A percentile compares a stretch with the other conserved stretches of the same genome.
These are phyloP conservation scores for Brachirus orientalis DNA, from an alignment of 2,113 vertebrate species.

Conservation along the genomic window DNA sequence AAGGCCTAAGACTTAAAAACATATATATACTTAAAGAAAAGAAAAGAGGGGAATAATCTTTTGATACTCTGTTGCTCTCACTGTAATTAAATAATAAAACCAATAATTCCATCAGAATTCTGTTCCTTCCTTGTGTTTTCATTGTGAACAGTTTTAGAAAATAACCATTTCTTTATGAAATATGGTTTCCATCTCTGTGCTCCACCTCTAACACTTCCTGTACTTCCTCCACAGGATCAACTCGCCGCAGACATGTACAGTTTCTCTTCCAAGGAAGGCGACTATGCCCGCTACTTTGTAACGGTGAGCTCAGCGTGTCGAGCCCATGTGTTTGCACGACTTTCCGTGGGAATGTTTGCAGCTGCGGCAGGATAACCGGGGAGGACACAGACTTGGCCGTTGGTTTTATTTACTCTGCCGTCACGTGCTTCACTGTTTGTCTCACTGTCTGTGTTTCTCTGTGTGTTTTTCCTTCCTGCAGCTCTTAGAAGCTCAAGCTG, in stretches of 20 bases:
- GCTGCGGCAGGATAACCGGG: slow-evolving; percentile 49
- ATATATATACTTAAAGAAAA: too few relatives aligned
- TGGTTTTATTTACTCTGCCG: slow-evolving; percentile 44
- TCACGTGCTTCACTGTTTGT: slow-evolving; percentile 36
- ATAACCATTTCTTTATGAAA: too few relatives aligned
- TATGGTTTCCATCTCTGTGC: too few relatives aligned
- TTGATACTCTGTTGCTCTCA: too few relatives aligned
- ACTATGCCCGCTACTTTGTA: slow-evolving; percentile 91
- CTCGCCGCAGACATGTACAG: slow-evolving; percentile 98
- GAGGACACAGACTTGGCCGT: slow-evolving; percentile 29
- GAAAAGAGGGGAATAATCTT: too few relatives aligned
- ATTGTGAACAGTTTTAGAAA: too few relatives aligned
- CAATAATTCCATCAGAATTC: too few relatives aligned
- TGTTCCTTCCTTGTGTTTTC: too few relatives aligned
- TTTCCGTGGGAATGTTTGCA: slow-evolving; percentile 57
- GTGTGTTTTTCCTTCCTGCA: slow-evolving; percentile 73
- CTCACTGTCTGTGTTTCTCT: neutral
- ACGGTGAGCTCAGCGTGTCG: slow-evolving; percentile 82
- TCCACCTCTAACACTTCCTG: neutral
- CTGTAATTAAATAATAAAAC: too few relatives aligned
- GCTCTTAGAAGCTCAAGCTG: slow-evolving; percentile 99
- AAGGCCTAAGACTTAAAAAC: too few relatives aligned
- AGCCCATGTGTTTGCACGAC: slow-evolving; percentile 15
- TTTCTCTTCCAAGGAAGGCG: slow-evolving; percentile 96
- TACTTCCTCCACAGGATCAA: slow-evolving; percentile 85